phyloP scores from a whole-genome alignment of 2,113 vertebrate species.

The Seriola aureovittata region DNA sequence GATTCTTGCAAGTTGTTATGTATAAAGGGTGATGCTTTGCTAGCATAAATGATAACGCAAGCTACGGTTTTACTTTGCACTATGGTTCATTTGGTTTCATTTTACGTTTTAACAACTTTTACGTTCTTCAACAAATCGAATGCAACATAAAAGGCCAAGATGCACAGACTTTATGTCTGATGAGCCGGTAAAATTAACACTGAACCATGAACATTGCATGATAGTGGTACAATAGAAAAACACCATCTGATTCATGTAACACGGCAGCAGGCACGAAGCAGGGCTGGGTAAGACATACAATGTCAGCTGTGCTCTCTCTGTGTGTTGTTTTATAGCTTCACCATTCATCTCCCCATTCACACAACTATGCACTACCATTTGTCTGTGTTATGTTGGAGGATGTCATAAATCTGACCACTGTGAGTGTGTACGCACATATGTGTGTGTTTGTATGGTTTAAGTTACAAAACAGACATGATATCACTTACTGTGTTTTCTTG shows the following conservation, averaged over 20 bases:
- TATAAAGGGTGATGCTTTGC: not conserved
- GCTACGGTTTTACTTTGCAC: not conserved
- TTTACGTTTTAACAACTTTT: not conserved
- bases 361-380: conserved; percentile 72
- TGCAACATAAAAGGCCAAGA: not conserved
- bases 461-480: conserved; percentile 58
- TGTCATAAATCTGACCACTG: conserved; percentile 72
- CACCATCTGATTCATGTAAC: conserved; percentile 40
- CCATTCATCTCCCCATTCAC: conserved; percentile 70
- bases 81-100: not conserved
- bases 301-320: conserved; percentile 58
- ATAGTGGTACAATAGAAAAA: conserved; percentile 52
- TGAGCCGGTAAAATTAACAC: conserved; percentile 31
- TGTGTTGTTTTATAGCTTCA: conserved; percentile 55
- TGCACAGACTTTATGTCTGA: conserved; percentile 8
- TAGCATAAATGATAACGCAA: not conserved
- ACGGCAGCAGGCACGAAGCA: conserved; percentile 32
- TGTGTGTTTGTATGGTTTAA: conserved; percentile 50
- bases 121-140: not conserved
- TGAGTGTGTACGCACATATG: not conserved
- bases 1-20: not conserved
- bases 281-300: conserved; percentile 35
- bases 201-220: conserved; percentile 31
- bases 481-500: conserved; percentile 22
- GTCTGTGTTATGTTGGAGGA: conserved; percentile 69